Percentiles rank a stretch among this genome's conserved stretches.
Evolutionary conservation across 2,888 invertebrate species (phyloP).

Genomic region (Hedya salicella): DNA sequence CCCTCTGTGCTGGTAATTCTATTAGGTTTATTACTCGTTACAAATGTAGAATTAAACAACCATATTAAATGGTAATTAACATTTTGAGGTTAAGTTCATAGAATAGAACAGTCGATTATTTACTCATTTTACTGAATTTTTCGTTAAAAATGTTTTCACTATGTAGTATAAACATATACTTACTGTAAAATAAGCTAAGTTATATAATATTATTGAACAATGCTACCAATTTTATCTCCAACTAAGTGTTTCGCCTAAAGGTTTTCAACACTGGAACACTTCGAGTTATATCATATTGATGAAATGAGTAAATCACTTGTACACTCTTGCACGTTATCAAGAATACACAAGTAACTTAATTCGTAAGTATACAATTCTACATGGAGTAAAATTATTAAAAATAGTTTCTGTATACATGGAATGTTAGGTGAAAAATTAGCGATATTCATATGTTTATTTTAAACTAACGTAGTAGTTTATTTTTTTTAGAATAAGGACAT

Average conservation of each 20-base stretch:
- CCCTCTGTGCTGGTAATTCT: too few species aligned
- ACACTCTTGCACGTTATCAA: constrained; percentile 59
- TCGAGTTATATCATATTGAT: constrained; percentile 15
- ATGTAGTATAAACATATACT: too few species aligned
- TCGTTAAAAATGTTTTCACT: too few species aligned
- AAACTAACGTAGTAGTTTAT: constrained; percentile 10
- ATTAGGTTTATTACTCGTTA: too few species aligned
- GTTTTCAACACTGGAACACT: constrained; percentile 21
- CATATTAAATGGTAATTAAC: too few species aligned
- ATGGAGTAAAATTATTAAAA: constrained; percentile 42
- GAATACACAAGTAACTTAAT: constrained; percentile 56
- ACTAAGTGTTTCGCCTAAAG: constrained; percentile 3
- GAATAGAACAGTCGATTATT: too few species aligned
- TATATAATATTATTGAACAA: neutral
- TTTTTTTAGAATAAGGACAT: constrained; percentile 13
- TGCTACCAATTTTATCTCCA: neutral
- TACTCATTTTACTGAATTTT: too few species aligned
- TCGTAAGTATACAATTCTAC: constrained; percentile 45
- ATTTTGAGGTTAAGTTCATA: too few species aligned
- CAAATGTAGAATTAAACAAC: too few species aligned
- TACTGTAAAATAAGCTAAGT: neutral
- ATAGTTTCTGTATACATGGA: constrained; percentile 33
- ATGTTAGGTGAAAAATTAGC: constrained; percentile 32
- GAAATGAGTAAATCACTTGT: constrained; percentile 46
- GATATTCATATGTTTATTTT: constrained; percentile 1